Conservation (phyloP, 2,113 vertebrate species). For the Coreoperca whiteheadi region DNA sequence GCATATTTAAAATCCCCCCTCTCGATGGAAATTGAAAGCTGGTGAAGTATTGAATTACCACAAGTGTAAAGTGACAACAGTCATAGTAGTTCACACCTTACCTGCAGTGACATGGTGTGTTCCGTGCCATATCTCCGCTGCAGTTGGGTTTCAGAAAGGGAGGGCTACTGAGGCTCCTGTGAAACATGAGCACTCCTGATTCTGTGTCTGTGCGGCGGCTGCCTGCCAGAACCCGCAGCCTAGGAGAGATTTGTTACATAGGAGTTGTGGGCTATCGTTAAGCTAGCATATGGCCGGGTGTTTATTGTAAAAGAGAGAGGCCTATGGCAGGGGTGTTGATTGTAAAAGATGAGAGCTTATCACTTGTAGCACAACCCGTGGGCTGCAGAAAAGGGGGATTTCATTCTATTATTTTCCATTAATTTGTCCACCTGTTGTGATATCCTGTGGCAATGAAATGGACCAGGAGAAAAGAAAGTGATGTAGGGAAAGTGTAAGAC, state of each 20-base stretch:
- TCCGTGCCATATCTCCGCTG: conserved; percentile 39
- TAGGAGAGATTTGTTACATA: conserved; percentile 66
- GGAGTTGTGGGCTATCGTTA: conserved; percentile 65
- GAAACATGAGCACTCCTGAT: conserved; percentile 58
- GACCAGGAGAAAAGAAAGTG: neutral
- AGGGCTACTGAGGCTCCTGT: conserved; percentile 37
- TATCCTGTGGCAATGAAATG: conserved; percentile 38
- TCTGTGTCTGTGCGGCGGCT: conserved; percentile 37
- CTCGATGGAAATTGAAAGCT: conserved; percentile 54
- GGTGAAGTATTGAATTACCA: conserved; percentile 57
- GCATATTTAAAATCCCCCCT: conserved; percentile 62
- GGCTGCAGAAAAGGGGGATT: conserved; percentile 7
- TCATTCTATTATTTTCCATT: conserved; percentile 51
- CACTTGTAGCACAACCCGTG: conserved; percentile 4
- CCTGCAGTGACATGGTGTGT: conserved; percentile 42
- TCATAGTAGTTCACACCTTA: conserved; percentile 67
- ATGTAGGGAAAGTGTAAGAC: conserved; percentile 25
- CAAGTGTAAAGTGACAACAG: conserved; percentile 44
- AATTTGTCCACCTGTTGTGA: conserved; percentile 40
- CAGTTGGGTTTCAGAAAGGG: conserved; percentile 43
- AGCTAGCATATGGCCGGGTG: conserved; percentile 58
- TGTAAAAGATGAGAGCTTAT: conserved; percentile 41
- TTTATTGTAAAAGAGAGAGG: conserved; percentile 60
- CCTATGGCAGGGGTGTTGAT: conserved; percentile 23
- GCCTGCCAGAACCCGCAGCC: conserved; percentile 61